Base-by-base conservation (phyloP, 2,113 vertebrate species). In the Platanista minor region DNA sequence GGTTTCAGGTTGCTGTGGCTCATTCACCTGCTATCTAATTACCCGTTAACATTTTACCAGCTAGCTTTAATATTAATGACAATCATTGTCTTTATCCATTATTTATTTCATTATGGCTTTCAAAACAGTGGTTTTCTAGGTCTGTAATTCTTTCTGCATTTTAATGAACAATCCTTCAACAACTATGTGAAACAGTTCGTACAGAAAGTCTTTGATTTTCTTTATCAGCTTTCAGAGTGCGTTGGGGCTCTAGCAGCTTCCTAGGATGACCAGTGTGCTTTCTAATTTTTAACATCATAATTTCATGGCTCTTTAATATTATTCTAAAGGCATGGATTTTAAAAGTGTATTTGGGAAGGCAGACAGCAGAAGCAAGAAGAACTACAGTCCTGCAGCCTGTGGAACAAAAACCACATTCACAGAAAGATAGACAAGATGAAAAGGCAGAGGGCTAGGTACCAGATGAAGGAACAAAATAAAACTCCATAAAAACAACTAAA, bases 101-200 rank as follows among this genome's bases (percentile, higher is more conserved):
- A 74, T 89, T 77, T 91, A 74, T 91, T 94, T 84, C 69, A 90
- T 59, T 86, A 88, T 33, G 11, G 13, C 2, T 83, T 96, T 81
- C 81, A 41, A 88, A 61, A 33, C 39, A 23, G 57, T 54, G 31
- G 46, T 78, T 78, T 83, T 49, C 33, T 5, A 72, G 66, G 23
- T 54, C 33, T 80, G 1, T 54, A 90, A 67, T n/a, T 84, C 61
- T 61, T 82, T 71, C 20, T 82, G 49, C 13, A 25, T 86, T 82
- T 85, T 94, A 89, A 92, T 67, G 64, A 85, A 59, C 23, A 39
- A 21, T 69, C 39, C 52, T 25, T 81, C 6, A 43, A 66, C 33
- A 71, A 27, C 25, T 46, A 23, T 66, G 27, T 85, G 31, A 92
- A 85, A 52, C 0, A 6, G 57, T 36, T 46, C 80, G 6, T 25